Percentiles rank a stretch among this genome's conserved stretches.
Evolutionary conservation across 2,797 vertebrate genomes (phyloP).

Genomic region (Philypnodon macrostomus): DNA sequence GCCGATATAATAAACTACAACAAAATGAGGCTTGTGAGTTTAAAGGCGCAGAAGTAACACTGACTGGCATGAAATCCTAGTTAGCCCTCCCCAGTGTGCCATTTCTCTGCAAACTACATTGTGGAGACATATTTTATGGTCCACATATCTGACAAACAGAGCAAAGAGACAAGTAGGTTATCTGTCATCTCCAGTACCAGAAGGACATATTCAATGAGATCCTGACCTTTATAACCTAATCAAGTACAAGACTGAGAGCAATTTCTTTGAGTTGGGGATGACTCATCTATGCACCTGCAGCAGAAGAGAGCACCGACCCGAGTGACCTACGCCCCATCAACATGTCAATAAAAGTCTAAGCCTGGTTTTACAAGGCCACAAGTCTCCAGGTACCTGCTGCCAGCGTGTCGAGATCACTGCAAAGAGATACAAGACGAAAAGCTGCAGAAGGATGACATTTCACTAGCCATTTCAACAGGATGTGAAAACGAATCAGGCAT

Average conservation of each 20-base stretch:
- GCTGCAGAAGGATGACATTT: constrained; percentile 24
- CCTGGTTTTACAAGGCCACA: constrained; percentile 15
- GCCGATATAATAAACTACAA: too few species aligned
- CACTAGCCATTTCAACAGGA: constrained; percentile 25
- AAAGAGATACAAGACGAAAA: constrained; percentile 10
- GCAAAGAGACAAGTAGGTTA: constrained; percentile 18
- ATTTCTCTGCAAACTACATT: too few species aligned
- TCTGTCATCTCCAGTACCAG: constrained; percentile 16
- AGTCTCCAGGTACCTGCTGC: constrained; percentile 4
- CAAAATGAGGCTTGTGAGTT: too few species aligned
- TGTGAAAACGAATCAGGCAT: constrained; percentile 3
- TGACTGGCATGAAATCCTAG: too few species aligned
- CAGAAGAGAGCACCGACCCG: constrained; percentile 20
- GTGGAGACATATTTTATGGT: background rate
- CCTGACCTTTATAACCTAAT: constrained; percentile 25
- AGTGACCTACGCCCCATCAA: constrained; percentile 25
- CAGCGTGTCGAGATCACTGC: background rate
- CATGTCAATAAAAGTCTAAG: constrained; percentile 24
- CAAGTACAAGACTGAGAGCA: constrained; percentile 9
- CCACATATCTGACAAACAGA: constrained; percentile 6
- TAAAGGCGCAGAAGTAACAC: too few species aligned
- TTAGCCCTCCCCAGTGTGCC: too few species aligned
- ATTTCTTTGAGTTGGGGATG: constrained; percentile 27
- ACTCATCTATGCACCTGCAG: constrained; percentile 49
- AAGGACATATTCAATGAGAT: constrained; percentile 20